Evolutionary conservation across 2,888 invertebrate species (phyloP), one percentile per base, ranked within the genome.

Genomic region (Hyposoter didymator): DNA sequence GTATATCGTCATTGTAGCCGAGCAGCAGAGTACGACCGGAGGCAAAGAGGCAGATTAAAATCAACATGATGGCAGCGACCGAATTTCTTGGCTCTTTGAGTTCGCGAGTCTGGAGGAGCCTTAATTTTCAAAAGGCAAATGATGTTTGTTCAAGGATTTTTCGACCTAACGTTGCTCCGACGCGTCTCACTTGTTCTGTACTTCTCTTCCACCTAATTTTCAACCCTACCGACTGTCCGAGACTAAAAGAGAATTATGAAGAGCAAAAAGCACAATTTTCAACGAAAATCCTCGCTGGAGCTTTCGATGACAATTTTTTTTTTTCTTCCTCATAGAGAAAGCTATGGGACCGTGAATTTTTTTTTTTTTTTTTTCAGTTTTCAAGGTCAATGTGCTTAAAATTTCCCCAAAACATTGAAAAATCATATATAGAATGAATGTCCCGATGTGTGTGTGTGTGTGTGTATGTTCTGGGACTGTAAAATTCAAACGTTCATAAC

Each of bases 51-150:
- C 73, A 83, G 83, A 88, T 88, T 89, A 90, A 89, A 88, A 89
- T 89, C 90, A 89, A 89, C 89, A 87, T 76, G 86, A 87, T 76
- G 86, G 87, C 87, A 85, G 79, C 86, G 84, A 82, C 78, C 84
- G 76, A 78, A 75, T 85, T 78, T 76, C 49, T 69, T 55, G 67
- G 66, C 72, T 62, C 78, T 39, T 80, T 74, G 64, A 79, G 74
- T 79, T 43, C 67, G 72, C 6, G 52, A 14, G 66, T 28, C 22
- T 72, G 69, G 72, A 67, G 28, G 73, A 73, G 84, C 88, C 86
- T 88, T 88, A 88, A 90, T 90, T 89, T 89, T 87, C 83, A 87
- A 89, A 88, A 87, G 85, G 84, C 87, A 87, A 89, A 88, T 84
- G 86, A 87, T 89, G 85, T 89, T 89, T 88, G 86, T 84, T 64